A percentile compares a stretch with the other conserved stretches of the same genome.
Conservation (phyloP, 2,888 invertebrate species). For the Lasioglossum malachurum region DNA sequence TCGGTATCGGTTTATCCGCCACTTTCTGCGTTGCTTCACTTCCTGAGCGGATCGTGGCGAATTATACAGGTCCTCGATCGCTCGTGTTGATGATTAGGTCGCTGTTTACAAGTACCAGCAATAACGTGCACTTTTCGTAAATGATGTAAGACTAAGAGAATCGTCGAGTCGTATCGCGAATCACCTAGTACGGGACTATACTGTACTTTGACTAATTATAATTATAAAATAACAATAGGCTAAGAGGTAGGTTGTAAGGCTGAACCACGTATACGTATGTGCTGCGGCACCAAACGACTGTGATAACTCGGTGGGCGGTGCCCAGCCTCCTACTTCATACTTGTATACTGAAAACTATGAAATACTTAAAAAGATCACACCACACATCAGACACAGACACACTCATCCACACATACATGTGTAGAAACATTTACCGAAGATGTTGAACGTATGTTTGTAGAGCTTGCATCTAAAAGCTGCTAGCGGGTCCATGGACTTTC, state of each 20-base stretch:
- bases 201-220: conserved; percentile 70
- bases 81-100: conserved; percentile 44
- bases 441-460: conserved; percentile 72
- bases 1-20: background rate
- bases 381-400: background rate
- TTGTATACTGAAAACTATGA: conserved; percentile 81
- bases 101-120: conserved; percentile 63
- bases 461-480: conserved; percentile 62
- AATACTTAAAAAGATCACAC: conserved; percentile 68
- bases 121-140: conserved; percentile 55
- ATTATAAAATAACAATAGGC: conserved; percentile 64
- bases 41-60: background rate
- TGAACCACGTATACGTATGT: conserved; percentile 85
- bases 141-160: conserved; percentile 39
- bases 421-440: conserved; percentile 71
- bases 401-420: conserved; percentile 60
- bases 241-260: conserved; percentile 85
- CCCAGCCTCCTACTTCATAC: conserved; percentile 85
- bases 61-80: conserved; percentile 39
- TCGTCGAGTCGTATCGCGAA: conserved; percentile 53
- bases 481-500: conserved; percentile 30
- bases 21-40: conserved; percentile 1
- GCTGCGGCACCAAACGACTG: conserved; percentile 85
- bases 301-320: conserved; percentile 85
- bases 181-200: conserved; percentile 74